Base-by-base conservation (phyloP, 2,888 invertebrate species). In the Homarus gammarus region DNA sequence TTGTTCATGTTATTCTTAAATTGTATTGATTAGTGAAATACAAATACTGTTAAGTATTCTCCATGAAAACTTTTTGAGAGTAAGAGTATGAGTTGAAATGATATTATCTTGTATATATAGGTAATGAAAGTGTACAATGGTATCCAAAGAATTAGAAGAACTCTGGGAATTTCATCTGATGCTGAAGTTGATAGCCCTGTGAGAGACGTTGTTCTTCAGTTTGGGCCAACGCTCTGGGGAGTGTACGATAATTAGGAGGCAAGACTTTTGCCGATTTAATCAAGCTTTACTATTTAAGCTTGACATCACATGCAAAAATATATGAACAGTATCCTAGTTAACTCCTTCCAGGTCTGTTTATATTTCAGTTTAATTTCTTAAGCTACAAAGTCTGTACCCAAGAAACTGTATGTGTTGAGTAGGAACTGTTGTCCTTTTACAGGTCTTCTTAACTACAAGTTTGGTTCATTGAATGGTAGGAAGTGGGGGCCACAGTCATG, bases 61-160 rank as follows among this genome's bases (percentile, higher is more conserved):
- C 49, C 49, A 49, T 15, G 15, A n/a, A n/a, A n/a, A 0, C 49
- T 12, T 15, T 49, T 8, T 49, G 15, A 49, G 49, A 49, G 49
- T 49, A 8, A n/a, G 15, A 49, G 15, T 49, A 49, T 15, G 10
- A 49, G 49, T 49, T 8, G 0, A 49, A 49, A 1, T 15, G 15
- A 49, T 49, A 49, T n/a, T 49, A 49, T 49, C 49, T 49, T 44
- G 44, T 44, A 44, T 44, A 44, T 44, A 44, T 44, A 44, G 12
- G 49, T 49, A 49, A 56, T 22, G 0, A 56, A 64, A 27, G 27
- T 64, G 31, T 64, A 27, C 31, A 27, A 27, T 64, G n/a, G 27
- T 64, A 64, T 64, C 64, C 31, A 64, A 64, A 64, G 64, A 64
- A 64, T n/a, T n/a, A 27, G 64, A 64, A 64, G 64, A 64, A 64